Percentiles rank a stretch among this genome's conserved stretches.
phyloP scores from a whole-genome alignment of 2,797 vertebrate genomes.

The Notolabrus celidotus region DNA sequence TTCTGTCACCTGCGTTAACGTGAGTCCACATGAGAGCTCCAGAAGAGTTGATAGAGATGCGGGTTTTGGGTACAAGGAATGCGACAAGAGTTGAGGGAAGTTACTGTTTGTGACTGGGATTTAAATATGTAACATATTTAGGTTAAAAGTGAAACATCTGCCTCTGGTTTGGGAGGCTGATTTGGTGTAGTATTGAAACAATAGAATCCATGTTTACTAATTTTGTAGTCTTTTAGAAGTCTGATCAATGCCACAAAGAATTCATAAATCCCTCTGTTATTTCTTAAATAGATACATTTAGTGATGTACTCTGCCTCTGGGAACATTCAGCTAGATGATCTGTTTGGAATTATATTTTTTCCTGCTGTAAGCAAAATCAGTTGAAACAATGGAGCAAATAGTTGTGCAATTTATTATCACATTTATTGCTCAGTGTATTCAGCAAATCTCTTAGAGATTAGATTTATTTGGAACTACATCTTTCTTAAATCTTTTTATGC shows the following conservation, averaged over 20 bases:
- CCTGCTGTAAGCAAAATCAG: conserved; percentile 34
- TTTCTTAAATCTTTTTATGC: conserved; percentile 26
- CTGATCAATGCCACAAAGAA: conserved; percentile 22
- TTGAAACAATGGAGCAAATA: conserved; percentile 38
- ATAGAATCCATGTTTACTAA: conserved; percentile 31
- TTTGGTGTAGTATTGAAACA: conserved; percentile 43
- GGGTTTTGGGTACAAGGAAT: conserved; percentile 24
- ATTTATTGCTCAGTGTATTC: conserved; percentile 34
- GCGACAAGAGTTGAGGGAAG: conserved; percentile 21
- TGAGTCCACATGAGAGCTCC: conserved; percentile 83
- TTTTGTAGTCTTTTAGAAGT: conserved; percentile 21
- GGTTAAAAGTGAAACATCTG: conserved; percentile 39
- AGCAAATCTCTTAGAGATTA: conserved; percentile 24
- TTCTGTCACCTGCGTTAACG: conserved; percentile 89
- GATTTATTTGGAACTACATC: conserved; percentile 1
- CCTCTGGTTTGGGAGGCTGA: conserved; percentile 29
- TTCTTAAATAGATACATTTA: conserved; percentile 31
- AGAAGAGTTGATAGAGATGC: conserved; percentile 51
- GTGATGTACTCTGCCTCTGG: conserved; percentile 23
- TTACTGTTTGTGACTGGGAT: conserved; percentile 22
- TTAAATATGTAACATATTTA: conserved; percentile 32
- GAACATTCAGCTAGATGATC: conserved; percentile 33
- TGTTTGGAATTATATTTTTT: conserved; percentile 47
- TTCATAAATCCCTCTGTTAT: conserved; percentile 13
- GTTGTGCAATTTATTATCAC: conserved; percentile 46